Percentiles rank a stretch among this genome's conserved stretches.
Conservation (phyloP, 2,797 vertebrate species). For the Fratercula arctica region DNA sequence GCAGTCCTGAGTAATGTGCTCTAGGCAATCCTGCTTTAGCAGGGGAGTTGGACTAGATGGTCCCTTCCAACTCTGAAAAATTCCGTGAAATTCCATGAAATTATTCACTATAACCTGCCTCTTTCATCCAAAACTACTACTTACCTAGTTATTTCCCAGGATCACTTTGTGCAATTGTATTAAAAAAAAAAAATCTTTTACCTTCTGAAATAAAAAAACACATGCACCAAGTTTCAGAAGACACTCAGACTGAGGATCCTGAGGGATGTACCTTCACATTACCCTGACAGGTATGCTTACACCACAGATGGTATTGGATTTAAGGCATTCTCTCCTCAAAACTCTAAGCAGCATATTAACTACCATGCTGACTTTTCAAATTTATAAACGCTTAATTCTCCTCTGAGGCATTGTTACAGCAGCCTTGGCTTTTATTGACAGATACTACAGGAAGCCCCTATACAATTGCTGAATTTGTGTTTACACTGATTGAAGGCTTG, state of each 20-base stretch:
- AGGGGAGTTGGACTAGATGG: too few species aligned
- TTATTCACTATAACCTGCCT: background rate
- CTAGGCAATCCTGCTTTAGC: too few species aligned
- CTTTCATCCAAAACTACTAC: background rate
- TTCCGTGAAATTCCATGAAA: too few species aligned
- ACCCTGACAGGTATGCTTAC: background rate
- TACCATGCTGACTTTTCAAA: background rate
- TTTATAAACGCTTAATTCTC: background rate
- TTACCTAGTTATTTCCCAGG: background rate
- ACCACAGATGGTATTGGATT: background rate
- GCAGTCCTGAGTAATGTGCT: too few species aligned
- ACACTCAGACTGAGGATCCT: background rate
- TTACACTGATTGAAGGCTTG: background rate
- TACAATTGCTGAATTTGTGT: background rate
- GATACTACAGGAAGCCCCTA: background rate
- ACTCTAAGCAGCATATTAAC: background rate
- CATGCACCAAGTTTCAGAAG: rapidly evolving
- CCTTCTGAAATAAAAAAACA: background rate
- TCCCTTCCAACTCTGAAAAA: too few species aligned
- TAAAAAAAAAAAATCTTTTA: too few species aligned
- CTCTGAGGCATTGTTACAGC: background rate
- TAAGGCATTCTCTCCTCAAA: background rate
- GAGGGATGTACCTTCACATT: background rate
- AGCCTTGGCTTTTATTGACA: rapidly evolving
- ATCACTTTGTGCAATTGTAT: background rate